A percentile compares a stretch with the other conserved stretches of the same genome.
Conservation (phyloP, 1,140 invertebrate species). For the Macrobrachium nipponense region DNA sequence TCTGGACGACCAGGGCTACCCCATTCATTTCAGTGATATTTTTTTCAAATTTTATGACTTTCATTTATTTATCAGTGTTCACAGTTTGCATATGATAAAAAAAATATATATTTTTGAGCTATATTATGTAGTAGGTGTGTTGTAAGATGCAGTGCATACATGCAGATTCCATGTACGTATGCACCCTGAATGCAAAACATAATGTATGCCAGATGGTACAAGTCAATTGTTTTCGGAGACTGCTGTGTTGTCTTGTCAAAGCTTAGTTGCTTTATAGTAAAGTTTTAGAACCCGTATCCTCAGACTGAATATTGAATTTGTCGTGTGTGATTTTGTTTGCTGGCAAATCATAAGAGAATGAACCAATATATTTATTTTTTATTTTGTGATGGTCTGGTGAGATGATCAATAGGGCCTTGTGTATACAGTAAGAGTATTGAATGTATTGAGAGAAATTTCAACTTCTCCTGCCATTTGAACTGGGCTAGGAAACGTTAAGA, state of each 20-base stretch:
- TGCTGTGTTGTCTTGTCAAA: slow-evolving; percentile 7
- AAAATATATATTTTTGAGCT: slow-evolving; percentile 14
- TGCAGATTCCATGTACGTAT: slow-evolving; percentile 11
- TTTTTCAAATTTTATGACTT: slow-evolving; percentile 15
- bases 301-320: slow-evolving; percentile 14
- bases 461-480: slow-evolving; percentile 38
- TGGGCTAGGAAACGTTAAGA: slow-evolving; percentile 24
- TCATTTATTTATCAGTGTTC: slow-evolving; percentile 16
- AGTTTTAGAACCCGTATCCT: slow-evolving; percentile 13
- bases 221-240: slow-evolving; percentile 8
- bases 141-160: background rate
- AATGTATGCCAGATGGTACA: background rate
- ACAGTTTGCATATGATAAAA: slow-evolving; percentile 8
- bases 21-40: slow-evolving; percentile 27
- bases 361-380: too few species aligned
- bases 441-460: slow-evolving; percentile 14
- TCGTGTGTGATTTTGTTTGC: background rate
- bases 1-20: slow-evolving; percentile 40
- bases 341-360: too few species aligned
- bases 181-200: background rate
- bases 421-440: background rate
- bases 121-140: slow-evolving; percentile 12
- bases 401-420: slow-evolving; percentile 1
- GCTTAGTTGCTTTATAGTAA: slow-evolving; percentile 21
- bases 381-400: too few species aligned